Base-by-base conservation (phyloP, 2,888 invertebrate genomes). In the Leptinotarsa tumamoca region DNA sequence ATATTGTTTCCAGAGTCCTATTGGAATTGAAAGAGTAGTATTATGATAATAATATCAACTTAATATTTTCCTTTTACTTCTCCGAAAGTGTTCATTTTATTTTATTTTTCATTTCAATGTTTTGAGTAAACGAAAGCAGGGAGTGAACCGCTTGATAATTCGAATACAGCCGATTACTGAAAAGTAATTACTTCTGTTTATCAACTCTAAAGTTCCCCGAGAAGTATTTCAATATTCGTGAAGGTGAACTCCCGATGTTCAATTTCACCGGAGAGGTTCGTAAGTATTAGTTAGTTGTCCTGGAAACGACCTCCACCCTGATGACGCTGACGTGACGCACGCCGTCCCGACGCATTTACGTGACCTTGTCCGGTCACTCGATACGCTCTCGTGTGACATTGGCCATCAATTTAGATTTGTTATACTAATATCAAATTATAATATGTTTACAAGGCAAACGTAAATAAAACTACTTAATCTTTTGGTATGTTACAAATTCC, bases 251-350 rank as follows among this genome's bases (percentile, higher is more conserved):
- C 63, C n/a, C 63, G 63, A 63, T 43, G 33, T 63, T 33, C 15
- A 27, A n/a, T 33, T 58, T 43, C 7, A 17, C 33, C 4, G 33
- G 63, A 63, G 63, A 63, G 43, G 43, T 63, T 63, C 63, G 33
- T 63, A 33, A 18, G 63, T 63, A 63, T 27, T 33, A 63, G 63
- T 43, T 33, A 63, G 63, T 63, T 43, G 63, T 63, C 63, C 33
- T 63, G 63, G 63, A 63, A 63, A 63, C 86, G 84, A 85, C 83
- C 84, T 86, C 87, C 86, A 85, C 85, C 85, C 85, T 82, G 82
- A 82, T 86, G 86, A 87, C 87, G 87, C 86, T 82, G 81, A 77
- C 80, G 83, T 85, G 85, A 85, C 86, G 86, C 86, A 84, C 81
- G 80, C 79, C 85, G 86, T 85, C 86, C 84, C 86, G 86, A 84